Percentiles rank a stretch among this genome's conserved stretches.
Evolutionary conservation across 1,140 invertebrate species (phyloP).

Genomic region (Danaus plexippus): DNA sequence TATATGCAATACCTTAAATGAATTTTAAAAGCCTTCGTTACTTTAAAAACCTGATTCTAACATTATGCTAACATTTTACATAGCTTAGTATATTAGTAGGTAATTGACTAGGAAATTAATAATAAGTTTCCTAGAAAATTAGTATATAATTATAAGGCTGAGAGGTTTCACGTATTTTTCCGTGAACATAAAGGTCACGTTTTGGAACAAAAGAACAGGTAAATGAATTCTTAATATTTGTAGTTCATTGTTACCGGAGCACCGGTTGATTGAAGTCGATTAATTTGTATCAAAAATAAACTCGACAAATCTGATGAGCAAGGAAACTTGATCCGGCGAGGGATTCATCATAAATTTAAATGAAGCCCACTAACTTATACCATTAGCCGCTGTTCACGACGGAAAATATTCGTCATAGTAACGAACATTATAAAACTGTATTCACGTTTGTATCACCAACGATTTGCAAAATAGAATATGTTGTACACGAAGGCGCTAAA

Average conservation of each 20-base stretch:
- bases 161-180: slow-evolving; percentile 9
- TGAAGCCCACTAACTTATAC: slow-evolving; percentile 44
- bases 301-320: slow-evolving; percentile 51
- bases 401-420: no score
- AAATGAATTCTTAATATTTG: slow-evolving; percentile 15
- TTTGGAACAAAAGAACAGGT: slow-evolving; percentile 4
- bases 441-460: no score
- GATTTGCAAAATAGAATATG: background rate
- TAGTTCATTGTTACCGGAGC: slow-evolving; percentile 15
- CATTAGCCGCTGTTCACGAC: no score
- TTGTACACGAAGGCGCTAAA: background rate
- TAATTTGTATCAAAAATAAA: slow-evolving; percentile 48
- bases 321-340: slow-evolving; percentile 42
- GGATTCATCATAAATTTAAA: slow-evolving; percentile 64
- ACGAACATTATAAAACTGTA: no score
- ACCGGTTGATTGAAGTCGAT: slow-evolving; percentile 46
- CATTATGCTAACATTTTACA: no score
- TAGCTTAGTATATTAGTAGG: no score
- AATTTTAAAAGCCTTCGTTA: no score
- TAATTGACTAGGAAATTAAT: no score
- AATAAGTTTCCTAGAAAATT: slow-evolving; percentile 11
- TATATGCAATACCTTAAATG: slow-evolving; percentile 7
- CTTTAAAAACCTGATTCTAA: no score
- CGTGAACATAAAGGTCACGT: slow-evolving; percentile 5
- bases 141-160: background rate